phyloP scores from a whole-genome alignment of 2,797 vertebrate species.

The Peromyscus aztecus region DNA sequence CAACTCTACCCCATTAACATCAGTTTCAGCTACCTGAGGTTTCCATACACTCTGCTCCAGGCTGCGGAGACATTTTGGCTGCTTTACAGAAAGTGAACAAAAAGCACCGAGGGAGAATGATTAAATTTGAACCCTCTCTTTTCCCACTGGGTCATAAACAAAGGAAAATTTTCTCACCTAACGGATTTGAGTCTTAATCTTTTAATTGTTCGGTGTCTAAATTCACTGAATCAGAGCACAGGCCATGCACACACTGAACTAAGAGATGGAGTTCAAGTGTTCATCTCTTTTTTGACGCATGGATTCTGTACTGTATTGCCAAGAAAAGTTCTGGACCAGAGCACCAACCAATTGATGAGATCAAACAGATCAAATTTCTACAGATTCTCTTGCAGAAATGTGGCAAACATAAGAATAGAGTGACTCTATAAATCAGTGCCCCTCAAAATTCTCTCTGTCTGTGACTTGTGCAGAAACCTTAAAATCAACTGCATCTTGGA shows the following conservation, averaged over 20 bases:
- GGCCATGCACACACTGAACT: fast-evolving
- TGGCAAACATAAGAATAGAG: fast-evolving
- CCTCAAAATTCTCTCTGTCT: not conserved
- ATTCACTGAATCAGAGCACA: not conserved
- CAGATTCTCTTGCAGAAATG: not conserved
- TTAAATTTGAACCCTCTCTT: not conserved
- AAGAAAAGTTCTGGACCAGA: not conserved
- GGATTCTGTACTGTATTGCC: not conserved
- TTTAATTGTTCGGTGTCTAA: not conserved
- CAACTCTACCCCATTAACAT: not conserved
- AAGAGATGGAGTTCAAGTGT: too few relatives aligned
- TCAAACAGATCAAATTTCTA: not conserved
- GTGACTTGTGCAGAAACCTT: not conserved
- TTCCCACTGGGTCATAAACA: not conserved
- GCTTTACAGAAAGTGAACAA: not conserved
- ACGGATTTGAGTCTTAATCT: not conserved
- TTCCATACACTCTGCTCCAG: not conserved
- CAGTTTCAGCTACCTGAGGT: not conserved
- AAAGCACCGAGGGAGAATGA: not conserved
- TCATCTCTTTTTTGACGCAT: not conserved
- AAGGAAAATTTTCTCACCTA: not conserved
- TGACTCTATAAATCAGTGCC: not conserved
- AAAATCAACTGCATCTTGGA: not conserved
- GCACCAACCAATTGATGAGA: not conserved
- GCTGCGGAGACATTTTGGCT: not conserved